Evolutionary conservation across 1,140 invertebrate species (phyloP), one percentile per base, ranked within the genome.

Genomic region (Holotrichia oblita): DNA sequence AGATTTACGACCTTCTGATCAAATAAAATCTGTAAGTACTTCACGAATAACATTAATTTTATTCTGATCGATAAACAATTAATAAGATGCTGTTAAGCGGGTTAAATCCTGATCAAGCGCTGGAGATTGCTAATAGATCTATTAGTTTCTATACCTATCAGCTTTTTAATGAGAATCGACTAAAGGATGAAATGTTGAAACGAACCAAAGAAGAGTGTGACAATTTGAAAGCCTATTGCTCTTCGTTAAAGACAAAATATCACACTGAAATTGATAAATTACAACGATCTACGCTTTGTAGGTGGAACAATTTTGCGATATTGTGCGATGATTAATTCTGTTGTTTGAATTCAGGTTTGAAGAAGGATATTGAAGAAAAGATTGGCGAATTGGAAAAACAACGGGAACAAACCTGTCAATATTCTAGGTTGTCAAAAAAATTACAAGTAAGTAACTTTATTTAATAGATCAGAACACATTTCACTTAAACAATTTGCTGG

Each of bases 111-210:
- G n/a, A n/a, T n/a, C n/a, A n/a, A n/a, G n/a, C n/a, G n/a, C n/a
- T n/a, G n/a, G n/a, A n/a, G n/a, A n/a, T n/a, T n/a, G n/a, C n/a
- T n/a, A n/a, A 17, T 20, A 77, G 78, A 59, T 69, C 81, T 41
- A 73, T 81, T 27, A 48, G n/a, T 22, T 81, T 81, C 72, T 81
- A 80, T 78, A 79, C 44, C 6, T 80, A 81, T 77, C 81, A 81
- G 73, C 40, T 76, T 14, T 42, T 77, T 75, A 74, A 77, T 14
- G 77, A 80, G 64, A 42, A 61, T 22, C n/a, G 72, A 40, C 41
- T 64, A 40, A 64, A 79, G 59, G 76, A 81, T 40, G 40, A 34
- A 12, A 8, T 59, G 20, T 20, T 77, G n/a, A 81, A 59, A 40
- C 40, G 74, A 17, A 10, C 12, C 24, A 77, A 42, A 73, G 74